Evolutionary conservation across 2,797 vertebrate genomes (phyloP), one percentile per base, ranked within the genome.

Genomic region (Schizopygopsis pylzovi): DNA sequence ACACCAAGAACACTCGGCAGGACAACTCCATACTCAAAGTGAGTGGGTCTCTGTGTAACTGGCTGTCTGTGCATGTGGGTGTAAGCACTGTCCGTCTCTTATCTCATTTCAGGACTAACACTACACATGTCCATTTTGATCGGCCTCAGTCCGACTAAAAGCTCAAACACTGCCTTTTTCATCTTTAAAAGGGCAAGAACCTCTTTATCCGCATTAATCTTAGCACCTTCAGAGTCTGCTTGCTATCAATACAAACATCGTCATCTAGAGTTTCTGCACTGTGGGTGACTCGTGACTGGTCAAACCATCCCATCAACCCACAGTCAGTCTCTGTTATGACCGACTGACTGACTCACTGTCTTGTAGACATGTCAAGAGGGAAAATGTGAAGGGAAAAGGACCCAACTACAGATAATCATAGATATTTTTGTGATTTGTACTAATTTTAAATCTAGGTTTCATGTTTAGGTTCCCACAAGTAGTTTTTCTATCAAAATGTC

Each of bases 11-110:
- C 84, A 97, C 96, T 4, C 94, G 97, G 13, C 97, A 97, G 91
- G 97, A 97, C 92, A 97, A 97, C 92, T 97, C 97, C 86, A 97
- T 97, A 90, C 94, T 97, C 61, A 97, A 97, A 95, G 97, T 97
- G 93, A 28, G 1, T 68, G 37, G n/a, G 54, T 77, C 10, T 22
- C 5, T 72, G 54, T 47, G 45, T 63, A 9, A 41, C n/a, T 43
- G 54, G 54, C 59, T 43, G 54, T 54, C 59, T 71, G 47, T 82
- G 18, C 33, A n/a, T 25, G 10, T 18, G 25, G 12, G 8, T 2
- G 20, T 71, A 6, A 52, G 49, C 1, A 5, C 11, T 33, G 45
- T 33, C 28, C 3, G 1, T 49, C 59, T 49, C 45, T n/a, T 39
- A 68, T 68, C 45, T 39, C 12, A 41, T 37, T 71, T 70, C 22